Percentiles rank a stretch among this genome's conserved stretches.
Evolutionary conservation across 2,888 invertebrate genomes (phyloP).

Genomic region (Synanthedon vespiformis): DNA sequence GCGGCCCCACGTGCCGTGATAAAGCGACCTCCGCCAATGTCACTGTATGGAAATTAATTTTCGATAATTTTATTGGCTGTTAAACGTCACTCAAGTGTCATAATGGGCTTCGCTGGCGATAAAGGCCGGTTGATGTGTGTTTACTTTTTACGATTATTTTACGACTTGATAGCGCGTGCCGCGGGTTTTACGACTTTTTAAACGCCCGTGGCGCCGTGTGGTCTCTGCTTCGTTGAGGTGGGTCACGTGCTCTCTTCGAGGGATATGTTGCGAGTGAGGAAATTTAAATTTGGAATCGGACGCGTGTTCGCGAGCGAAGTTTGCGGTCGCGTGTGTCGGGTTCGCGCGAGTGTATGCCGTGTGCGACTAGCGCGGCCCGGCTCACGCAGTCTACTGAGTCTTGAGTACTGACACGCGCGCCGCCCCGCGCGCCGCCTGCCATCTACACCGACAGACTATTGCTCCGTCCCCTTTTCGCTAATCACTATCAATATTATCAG

Average conservation of each 20-base stretch:
- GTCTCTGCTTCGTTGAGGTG: slow-evolving; percentile 27
- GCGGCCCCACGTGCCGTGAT: slow-evolving; percentile 59
- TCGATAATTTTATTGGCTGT: slow-evolving; percentile 69
- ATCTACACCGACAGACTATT: slow-evolving; percentile 29
- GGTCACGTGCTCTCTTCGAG: slow-evolving; percentile 10
- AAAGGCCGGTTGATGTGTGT: slow-evolving; percentile 66
- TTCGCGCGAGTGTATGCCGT: slow-evolving; percentile 37
- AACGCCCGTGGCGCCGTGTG: slow-evolving; percentile 48
- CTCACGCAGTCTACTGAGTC: slow-evolving; percentile 73
- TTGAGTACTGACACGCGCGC: slow-evolving; percentile 60
- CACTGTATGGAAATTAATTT: slow-evolving; percentile 60
- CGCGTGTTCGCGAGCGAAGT: slow-evolving; percentile 56
- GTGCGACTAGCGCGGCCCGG: slow-evolving; percentile 72
- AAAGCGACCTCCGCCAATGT: slow-evolving; percentile 64
- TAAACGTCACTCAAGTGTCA: slow-evolving; percentile 69
- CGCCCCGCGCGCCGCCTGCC: slow-evolving; percentile 68
- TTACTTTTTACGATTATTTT: slow-evolving; percentile 72
- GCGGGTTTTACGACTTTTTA: slow-evolving; percentile 66
- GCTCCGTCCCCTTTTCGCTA: slow-evolving; percentile 71
- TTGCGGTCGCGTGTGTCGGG: slow-evolving; percentile 49
- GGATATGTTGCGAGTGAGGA: neutral
- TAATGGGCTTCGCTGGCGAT: slow-evolving; percentile 65
- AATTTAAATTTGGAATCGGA: slow-evolving; percentile 24
- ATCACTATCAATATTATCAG: slow-evolving; percentile 69
- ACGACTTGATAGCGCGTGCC: slow-evolving; percentile 63